These are phyloP conservation scores for Aplysina aerophoba DNA, from an alignment of 37 sponge, comb jelly and placozoan species.

Conservation along the genomic window DNA sequence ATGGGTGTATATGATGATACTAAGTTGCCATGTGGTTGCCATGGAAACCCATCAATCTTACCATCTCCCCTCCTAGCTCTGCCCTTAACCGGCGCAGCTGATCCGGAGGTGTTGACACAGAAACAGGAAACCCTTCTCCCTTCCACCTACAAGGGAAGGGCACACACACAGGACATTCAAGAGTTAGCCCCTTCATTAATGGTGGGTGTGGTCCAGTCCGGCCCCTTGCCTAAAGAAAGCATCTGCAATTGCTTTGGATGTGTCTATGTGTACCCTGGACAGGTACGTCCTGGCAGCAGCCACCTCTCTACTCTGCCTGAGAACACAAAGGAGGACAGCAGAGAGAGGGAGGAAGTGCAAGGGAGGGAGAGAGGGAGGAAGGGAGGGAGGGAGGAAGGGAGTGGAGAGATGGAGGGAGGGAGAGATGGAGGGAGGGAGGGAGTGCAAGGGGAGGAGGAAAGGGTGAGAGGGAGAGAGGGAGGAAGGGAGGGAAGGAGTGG, in stretches of 20 bases:
- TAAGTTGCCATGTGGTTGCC: too few species aligned
- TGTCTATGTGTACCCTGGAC: background rate
- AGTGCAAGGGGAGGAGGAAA: constrained; percentile 25
- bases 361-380: background rate
- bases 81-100: background rate
- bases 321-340: constrained; percentile 23
- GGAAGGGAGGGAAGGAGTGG: constrained; percentile 25
- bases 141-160: background rate
- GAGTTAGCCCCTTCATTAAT: background rate
- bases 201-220: too few species aligned
- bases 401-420: constrained; percentile 30
- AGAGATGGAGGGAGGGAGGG: background rate
- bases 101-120: background rate
- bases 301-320: constrained; percentile 29
- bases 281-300: constrained; percentile 6
- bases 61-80: background rate
- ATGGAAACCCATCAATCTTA: background rate
- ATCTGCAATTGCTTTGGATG: constrained; percentile 11
- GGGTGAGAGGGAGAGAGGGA: constrained; percentile 32
- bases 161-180: background rate
- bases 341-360: constrained; percentile 16
- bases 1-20: too few species aligned
- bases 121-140: constrained; percentile 22
- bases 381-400: constrained; percentile 20
- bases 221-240: constrained; percentile 22